Evolutionary conservation across 2,888 invertebrate genomes (phyloP), one percentile per base, ranked within the genome.

Genomic region (Minunthozetes semirufus): DNA sequence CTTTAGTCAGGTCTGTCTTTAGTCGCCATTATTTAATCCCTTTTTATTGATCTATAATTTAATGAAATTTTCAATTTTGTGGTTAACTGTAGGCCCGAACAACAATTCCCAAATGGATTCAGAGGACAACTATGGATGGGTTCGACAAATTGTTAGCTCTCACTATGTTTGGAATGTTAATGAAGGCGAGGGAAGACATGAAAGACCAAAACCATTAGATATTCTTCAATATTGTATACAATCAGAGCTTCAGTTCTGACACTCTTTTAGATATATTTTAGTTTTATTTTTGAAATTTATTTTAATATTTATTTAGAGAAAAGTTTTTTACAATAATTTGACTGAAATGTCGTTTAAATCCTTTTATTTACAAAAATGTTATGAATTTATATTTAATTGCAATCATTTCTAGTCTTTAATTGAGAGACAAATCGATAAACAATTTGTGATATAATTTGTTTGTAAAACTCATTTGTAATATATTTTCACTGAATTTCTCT

Each of bases 21-120:
- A n/a, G n/a, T n/a, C n/a, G n/a, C n/a, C 59, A 73, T 61, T 13
- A 17, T 9, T 48, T 15, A 2, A 22, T 50, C 13, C 15, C 11
- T 27, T 38, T n/a, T n/a, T 29, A 13, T 5, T 50, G 19, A 50
- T 50, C 27, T 19, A 25, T 59, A 33, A 17, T 5, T 33, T 11
- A 27, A 29, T 25, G 29, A 3, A 22, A 6, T 22, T 17, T 3
- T 29, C 29, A 66, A 33, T 19, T 38, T 38, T 68, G 29, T n/a
- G 11, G 3, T 1, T 13, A 17, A 48, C 50, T 27, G 17, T 56
- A 74, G 75, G 97, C 98, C 15, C 88, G 97, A 78, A 94, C 93
- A 79, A 99, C 99, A 75, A 99, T 99, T 82, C 99, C 99, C 76
- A 99, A 99, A 85, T 99, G 98, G 95, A 88, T 98, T 86, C 99